Percentiles rank a stretch among this genome's conserved stretches.
These are phyloP conservation scores for Calliopum simillimum DNA, from an alignment of 2,888 invertebrate genomes.

Conservation along the genomic window DNA sequence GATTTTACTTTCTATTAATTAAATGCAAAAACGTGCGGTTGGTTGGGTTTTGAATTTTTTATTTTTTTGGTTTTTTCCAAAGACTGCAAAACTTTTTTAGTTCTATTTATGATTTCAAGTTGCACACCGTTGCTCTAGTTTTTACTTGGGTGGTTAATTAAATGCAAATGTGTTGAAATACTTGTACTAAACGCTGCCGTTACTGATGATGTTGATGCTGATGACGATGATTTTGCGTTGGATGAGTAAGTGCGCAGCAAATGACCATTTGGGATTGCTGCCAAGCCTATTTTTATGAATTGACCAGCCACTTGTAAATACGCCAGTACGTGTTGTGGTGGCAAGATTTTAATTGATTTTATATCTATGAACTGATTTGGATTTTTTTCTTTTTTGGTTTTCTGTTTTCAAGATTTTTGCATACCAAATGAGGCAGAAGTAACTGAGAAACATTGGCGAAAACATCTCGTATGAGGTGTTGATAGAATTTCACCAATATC, in stretches of 20 bases:
- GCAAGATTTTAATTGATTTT: constrained; percentile 24
- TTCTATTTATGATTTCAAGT: neutral
- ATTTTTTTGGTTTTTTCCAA: too few species aligned
- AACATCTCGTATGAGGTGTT: constrained; percentile 12
- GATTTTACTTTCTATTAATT: too few species aligned
- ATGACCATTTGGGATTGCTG: too few species aligned
- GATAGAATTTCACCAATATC: constrained; percentile 18
- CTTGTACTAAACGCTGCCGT: too few species aligned
- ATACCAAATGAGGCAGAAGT: constrained; percentile 10
- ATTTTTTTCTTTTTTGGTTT: neutral
- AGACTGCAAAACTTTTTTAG: too few species aligned
- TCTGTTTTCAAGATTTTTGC: neutral
- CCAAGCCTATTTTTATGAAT: too few species aligned
- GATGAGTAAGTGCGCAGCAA: too few species aligned
- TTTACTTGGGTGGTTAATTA: constrained; percentile 26
- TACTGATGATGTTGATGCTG: too few species aligned
- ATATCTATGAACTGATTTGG: neutral
- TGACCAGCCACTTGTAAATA: too few species aligned
- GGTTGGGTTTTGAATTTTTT: too few species aligned
- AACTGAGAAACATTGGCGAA: neutral
- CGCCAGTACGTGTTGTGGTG: neutral
- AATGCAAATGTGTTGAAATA: constrained; percentile 25
- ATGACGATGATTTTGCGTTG: too few species aligned
- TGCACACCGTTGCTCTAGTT: constrained; percentile 16
- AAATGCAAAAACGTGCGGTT: too few species aligned